Base-by-base conservation (phyloP, 2,888 invertebrate species). In the Drosophila percnosoma region DNA sequence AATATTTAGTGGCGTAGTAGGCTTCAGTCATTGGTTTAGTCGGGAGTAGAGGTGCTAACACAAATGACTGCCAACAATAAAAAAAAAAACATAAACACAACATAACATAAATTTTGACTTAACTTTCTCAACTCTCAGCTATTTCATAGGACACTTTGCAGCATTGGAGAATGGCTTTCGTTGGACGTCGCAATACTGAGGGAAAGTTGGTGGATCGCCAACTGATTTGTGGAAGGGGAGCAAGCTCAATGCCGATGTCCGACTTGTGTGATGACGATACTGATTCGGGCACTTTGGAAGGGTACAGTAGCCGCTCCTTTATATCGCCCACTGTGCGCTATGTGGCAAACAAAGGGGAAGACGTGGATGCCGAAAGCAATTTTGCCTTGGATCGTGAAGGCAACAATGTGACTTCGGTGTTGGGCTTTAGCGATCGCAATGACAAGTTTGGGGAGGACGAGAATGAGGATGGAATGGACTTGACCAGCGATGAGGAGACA, bases 321-420 rank as follows among this genome's bases (percentile, higher is more conserved):
- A 63, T 40, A 1, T 68, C 86, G n/a, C 65, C 80, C 33, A 86
- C 85, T 21, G 85, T 83, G n/a, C 80, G 85, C 13, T 84, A 68
- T 21, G 55, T 78, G 52, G 60, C 73, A 10, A 40, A 27, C 11
- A 67, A 71, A 18, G 68, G 48, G 0, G 68, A 61, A 2, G 63
- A 61, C 0, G 60, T 69, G 2, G 62, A 75, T n/a, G 18, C 48
- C 27, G n/a, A 33, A 2, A 24, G 31, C 38, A 27, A 42, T 29
- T 54, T 21, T 6, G 24, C 57, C 34, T 31, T 52, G 11, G 48
- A 60, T 24, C 11, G 11, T n/a, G 38, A 2, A n/a, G 24, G n/a
- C n/a, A 38, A 31, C 8, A 67, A 70, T 34, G 27, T 51, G 0
- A 61, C 61, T 1, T 52, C 59, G 1, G n/a, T 36, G 18, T 13